These are phyloP conservation scores for Pterophyllum scalare DNA, from an alignment of 2,113 vertebrate genomes.

Conservation along the genomic window DNA sequence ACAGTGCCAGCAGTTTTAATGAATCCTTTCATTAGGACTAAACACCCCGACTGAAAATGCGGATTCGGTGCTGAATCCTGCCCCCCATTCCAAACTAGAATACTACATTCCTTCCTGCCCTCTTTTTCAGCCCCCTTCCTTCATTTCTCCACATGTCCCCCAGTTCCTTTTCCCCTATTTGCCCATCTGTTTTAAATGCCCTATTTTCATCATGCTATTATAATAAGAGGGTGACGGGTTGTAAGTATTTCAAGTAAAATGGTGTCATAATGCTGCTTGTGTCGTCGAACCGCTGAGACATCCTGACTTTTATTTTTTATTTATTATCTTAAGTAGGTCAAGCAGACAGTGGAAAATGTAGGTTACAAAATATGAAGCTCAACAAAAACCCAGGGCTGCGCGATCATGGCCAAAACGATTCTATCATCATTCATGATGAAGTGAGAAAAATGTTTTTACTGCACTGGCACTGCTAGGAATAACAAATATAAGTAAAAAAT, in stretches of 20 bases:
- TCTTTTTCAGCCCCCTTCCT: neutral
- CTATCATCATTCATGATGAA: neutral
- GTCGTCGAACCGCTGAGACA: neutral
- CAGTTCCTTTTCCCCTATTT: neutral
- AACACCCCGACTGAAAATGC: neutral
- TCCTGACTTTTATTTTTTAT: neutral
- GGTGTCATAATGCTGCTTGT: neutral
- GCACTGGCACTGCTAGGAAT: neutral
- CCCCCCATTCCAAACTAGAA: conserved; percentile 16
- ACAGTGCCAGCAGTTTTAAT: neutral
- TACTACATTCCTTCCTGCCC: neutral
- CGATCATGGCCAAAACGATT: neutral
- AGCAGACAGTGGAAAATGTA: neutral
- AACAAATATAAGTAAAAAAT: too few species aligned
- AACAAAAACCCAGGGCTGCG: neutral
- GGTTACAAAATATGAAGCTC: neutral
- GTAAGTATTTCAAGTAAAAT: neutral
- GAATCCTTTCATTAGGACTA: conserved; percentile 10
- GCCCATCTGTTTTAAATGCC: neutral
- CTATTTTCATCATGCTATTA: neutral
- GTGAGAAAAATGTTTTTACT: neutral
- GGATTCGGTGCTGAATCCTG: conserved; percentile 16
- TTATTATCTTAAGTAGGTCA: neutral
- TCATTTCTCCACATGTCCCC: neutral
- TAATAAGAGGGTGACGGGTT: neutral